These are phyloP conservation scores for Gryllus longicercus DNA, from an alignment of 2,888 invertebrate species.

Conservation along the genomic window DNA sequence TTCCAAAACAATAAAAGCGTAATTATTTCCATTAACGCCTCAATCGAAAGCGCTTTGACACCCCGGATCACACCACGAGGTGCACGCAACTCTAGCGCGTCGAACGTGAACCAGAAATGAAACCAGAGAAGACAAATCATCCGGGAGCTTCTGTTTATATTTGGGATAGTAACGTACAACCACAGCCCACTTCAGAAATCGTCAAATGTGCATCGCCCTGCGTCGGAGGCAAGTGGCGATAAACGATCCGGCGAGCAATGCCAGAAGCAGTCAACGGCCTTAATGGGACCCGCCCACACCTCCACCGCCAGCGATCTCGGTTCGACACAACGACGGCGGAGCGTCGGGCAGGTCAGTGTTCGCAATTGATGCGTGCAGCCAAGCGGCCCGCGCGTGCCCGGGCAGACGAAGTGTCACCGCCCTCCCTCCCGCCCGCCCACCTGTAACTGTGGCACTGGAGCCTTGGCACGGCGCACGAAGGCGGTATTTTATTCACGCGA, in stretches of 20 bases:
- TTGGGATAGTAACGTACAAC: too few species aligned
- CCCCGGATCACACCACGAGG: too few species aligned
- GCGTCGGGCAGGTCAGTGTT: neutral
- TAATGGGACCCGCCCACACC: neutral
- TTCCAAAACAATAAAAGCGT: too few species aligned
- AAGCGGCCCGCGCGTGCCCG: neutral
- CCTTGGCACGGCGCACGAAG: neutral
- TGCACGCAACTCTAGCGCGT: too few species aligned
- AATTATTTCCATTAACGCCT: too few species aligned
- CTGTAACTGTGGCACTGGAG: slow-evolving; percentile 6
- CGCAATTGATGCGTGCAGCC: slow-evolving; percentile 8
- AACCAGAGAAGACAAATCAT: too few species aligned
- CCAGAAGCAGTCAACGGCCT: neutral
- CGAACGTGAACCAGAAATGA: too few species aligned
- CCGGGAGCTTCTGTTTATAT: too few species aligned
- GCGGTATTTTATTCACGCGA: neutral
- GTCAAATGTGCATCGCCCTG: too few species aligned
- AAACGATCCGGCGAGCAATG: neutral
- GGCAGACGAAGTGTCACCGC: neutral
- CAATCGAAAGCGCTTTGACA: too few species aligned
- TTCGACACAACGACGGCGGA: neutral
- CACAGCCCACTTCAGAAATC: too few species aligned
- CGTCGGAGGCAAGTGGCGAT: neutral
- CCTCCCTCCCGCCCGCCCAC: neutral
- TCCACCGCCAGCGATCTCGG: neutral